Conservation (phyloP, 2,888 invertebrate genomes). For the Lepidochrysops patricia region DNA sequence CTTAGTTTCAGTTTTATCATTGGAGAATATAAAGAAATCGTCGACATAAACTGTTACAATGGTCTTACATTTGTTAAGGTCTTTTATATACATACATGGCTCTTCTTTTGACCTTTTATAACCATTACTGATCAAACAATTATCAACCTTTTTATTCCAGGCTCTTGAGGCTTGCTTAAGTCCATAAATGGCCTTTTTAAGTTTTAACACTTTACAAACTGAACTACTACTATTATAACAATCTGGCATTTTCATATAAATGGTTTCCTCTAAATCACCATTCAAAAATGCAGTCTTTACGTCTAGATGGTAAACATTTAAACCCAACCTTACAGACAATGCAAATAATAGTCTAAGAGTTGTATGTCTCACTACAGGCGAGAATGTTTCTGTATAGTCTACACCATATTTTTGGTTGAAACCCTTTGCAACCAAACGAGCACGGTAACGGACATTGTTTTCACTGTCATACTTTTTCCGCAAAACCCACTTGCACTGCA, state of each 20-base stretch:
- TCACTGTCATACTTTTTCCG: constrained; percentile 17
- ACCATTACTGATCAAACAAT: constrained; percentile 17
- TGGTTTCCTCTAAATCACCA: constrained; percentile 16
- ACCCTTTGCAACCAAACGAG: constrained; percentile 19
- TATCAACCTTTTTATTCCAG: constrained; percentile 16
- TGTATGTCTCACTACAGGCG: too few relatives aligned
- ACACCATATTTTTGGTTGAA: constrained; percentile 19
- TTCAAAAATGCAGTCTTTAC: constrained; percentile 20
- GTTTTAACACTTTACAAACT: constrained; percentile 16
- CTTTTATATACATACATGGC: constrained; percentile 12
- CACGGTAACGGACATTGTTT: constrained; percentile 17
- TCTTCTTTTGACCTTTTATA: constrained; percentile 21
- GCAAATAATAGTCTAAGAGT: constrained; percentile 20
- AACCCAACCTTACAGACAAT: constrained; percentile 15
- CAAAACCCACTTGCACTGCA: constrained; percentile 18
- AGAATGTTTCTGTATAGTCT: constrained; percentile 21
- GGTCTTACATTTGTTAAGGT: constrained; percentile 13
- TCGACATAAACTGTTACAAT: constrained; percentile 17
- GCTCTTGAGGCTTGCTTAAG: constrained; percentile 23
- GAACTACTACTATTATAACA: constrained; percentile 9
- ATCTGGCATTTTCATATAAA: constrained; percentile 17
- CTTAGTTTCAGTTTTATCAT: constrained; percentile 10
- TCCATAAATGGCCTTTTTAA: constrained; percentile 24
- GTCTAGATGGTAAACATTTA: constrained; percentile 18
- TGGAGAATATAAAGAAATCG: constrained; percentile 16